phyloP scores from a whole-genome alignment of 2,888 invertebrate genomes.

The Xestia sexstrigata region DNA sequence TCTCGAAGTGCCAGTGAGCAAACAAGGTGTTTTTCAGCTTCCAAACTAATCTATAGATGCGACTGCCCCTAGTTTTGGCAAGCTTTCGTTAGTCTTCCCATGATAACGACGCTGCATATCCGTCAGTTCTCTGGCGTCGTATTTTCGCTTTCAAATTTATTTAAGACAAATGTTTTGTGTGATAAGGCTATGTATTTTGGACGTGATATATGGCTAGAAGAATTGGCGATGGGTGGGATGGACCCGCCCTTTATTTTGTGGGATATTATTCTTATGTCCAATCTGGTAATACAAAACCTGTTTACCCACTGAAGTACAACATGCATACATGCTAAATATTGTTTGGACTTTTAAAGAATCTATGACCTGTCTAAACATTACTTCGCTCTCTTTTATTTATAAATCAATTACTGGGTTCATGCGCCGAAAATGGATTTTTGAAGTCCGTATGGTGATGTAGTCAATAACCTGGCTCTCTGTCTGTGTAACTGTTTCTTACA shows the following conservation, averaged over 20 bases:
- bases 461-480: background rate
- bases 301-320: background rate
- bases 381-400: background rate
- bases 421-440: background rate
- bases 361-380: background rate
- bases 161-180: constrained; percentile 58
- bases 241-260: background rate
- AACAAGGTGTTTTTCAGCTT: constrained; percentile 57
- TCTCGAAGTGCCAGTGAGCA: constrained; percentile 20
- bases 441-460: background rate
- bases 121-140: constrained; percentile 56
- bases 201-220: constrained; percentile 26
- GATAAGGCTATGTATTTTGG: constrained; percentile 49
- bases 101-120: constrained; percentile 65
- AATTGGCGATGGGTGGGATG: background rate
- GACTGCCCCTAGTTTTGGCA: constrained; percentile 56
- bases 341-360: background rate
- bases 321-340: background rate
- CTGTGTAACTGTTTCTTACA: background rate
- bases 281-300: background rate
- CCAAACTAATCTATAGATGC: constrained; percentile 47
- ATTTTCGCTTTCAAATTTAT: constrained; percentile 59
- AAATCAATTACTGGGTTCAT: background rate
- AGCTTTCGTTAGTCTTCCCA: constrained; percentile 28
- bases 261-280: background rate